phyloP scores from a whole-genome alignment of 1,140 invertebrate genomes.

The Dinoponera quadriceps region DNA sequence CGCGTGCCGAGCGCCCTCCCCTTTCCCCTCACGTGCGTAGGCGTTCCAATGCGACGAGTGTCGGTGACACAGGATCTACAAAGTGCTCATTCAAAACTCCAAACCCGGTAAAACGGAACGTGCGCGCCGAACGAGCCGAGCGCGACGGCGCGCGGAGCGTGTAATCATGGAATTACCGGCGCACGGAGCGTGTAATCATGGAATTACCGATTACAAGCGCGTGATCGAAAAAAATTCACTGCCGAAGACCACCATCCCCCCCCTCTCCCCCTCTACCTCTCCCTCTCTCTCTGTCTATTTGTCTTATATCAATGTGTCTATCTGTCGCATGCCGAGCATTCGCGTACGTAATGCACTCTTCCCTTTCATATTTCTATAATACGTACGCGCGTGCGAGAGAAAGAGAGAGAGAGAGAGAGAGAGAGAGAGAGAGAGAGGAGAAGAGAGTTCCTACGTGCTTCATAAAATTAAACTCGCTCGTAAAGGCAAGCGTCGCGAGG shows the following conservation, averaged over 20 bases:
- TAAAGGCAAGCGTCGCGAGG: not conserved
- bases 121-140: constrained; percentile 33
- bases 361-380: not conserved
- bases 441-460: not conserved
- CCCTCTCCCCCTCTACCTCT: no score
- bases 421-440: no score
- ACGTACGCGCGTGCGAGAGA: no score
- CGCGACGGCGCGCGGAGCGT: constrained; percentile 6
- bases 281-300: no score
- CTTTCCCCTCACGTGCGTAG: no score
- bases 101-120: constrained; percentile 67
- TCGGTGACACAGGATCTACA: constrained; percentile 64
- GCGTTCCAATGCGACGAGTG: constrained; percentile 50
- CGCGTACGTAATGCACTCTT: not conserved
- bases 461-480: constrained; percentile 26
- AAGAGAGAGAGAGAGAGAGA: no score
- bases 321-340: no score
- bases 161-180: constrained; percentile 51
- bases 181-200: constrained; percentile 40
- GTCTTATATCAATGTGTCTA: no score
- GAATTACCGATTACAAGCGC: constrained; percentile 42
- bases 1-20: constrained; percentile 58
- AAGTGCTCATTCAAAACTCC: constrained; percentile 46
- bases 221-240: constrained; percentile 1
- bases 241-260: no score